phyloP scores from a whole-genome alignment of 2,113 vertebrate genomes.

The Podarcis muralis region DNA sequence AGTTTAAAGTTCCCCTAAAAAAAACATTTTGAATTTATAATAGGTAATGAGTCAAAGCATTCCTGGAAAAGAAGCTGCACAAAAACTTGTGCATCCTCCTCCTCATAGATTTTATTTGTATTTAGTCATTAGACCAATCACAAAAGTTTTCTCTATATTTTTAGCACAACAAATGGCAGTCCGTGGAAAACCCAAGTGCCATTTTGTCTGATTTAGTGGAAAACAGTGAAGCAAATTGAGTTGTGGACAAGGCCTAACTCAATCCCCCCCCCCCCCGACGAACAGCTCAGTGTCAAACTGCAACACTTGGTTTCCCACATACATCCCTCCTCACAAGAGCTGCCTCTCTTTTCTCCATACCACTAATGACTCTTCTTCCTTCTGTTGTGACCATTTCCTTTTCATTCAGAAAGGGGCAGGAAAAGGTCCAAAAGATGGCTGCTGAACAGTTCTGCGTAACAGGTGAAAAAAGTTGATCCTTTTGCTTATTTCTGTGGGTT shows the following conservation, averaged over 20 bases:
- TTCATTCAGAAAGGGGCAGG: not conserved
- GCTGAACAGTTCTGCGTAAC: not conserved
- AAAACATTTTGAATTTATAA: slow-evolving; percentile 1
- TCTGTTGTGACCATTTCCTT: not conserved
- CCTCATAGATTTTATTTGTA: too few species aligned
- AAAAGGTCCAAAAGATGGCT: not conserved
- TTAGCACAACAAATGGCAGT: not conserved
- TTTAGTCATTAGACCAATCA: too few species aligned
- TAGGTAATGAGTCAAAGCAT: not conserved
- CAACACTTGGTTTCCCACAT: too few species aligned
- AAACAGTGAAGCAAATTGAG: too few species aligned
- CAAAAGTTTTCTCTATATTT: not conserved
- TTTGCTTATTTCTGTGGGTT: not conserved
- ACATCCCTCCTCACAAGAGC: not conserved
- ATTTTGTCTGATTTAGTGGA: not conserved
- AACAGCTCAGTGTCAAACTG: not conserved
- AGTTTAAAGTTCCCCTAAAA: not conserved
- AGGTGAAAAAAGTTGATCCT: not conserved
- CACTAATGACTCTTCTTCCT: too few species aligned
- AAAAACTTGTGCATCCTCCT: not conserved
- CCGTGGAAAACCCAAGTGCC: not conserved
- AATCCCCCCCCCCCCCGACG: not conserved
- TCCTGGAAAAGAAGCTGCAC: slow-evolving; percentile 17
- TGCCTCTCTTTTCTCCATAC: not conserved
- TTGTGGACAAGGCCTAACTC: not conserved